These are phyloP conservation scores for Acleris holmiana DNA, from an alignment of 2,888 invertebrate species.

Conservation along the genomic window DNA sequence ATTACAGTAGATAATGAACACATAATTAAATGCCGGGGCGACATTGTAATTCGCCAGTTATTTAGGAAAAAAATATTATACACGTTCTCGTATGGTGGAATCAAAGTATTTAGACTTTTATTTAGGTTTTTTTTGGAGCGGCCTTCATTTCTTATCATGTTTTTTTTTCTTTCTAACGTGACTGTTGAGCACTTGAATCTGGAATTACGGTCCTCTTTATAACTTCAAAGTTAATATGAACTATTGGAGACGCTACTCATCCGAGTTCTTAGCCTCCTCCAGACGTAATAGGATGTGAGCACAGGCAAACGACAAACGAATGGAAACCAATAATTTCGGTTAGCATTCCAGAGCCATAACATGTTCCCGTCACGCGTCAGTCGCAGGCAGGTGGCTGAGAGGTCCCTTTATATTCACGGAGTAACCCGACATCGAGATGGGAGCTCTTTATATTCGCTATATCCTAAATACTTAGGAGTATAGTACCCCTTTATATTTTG, in stretches of 20 bases:
- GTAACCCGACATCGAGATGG: conserved; percentile 35
- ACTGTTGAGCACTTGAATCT: too few species aligned
- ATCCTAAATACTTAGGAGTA: conserved; percentile 20
- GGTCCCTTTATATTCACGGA: conserved; percentile 62
- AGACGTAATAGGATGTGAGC: conserved; percentile 20
- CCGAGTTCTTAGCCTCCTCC: conserved; percentile 1
- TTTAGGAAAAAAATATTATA: too few species aligned
- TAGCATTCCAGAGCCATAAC: conserved; percentile 47
- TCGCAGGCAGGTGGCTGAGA: conserved; percentile 50
- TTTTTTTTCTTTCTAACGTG: too few species aligned
- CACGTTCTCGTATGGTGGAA: too few species aligned
- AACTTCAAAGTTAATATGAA: background rate
- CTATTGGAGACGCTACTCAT: background rate
- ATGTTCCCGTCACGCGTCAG: conserved; percentile 53
- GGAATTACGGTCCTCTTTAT: background rate
- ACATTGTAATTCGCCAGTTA: too few species aligned
- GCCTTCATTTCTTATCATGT: too few species aligned
- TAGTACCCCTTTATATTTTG: conserved; percentile 18
- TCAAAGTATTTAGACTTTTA: too few species aligned
- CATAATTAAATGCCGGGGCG: too few species aligned
- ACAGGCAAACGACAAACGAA: conserved; percentile 47
- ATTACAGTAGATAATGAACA: too few species aligned
- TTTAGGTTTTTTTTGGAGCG: too few species aligned
- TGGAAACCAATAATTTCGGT: conserved; percentile 50
- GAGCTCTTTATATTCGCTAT: conserved; percentile 26